Conservation (phyloP, 2,888 invertebrate species). For the Tetramorium bicarinatum region DNA sequence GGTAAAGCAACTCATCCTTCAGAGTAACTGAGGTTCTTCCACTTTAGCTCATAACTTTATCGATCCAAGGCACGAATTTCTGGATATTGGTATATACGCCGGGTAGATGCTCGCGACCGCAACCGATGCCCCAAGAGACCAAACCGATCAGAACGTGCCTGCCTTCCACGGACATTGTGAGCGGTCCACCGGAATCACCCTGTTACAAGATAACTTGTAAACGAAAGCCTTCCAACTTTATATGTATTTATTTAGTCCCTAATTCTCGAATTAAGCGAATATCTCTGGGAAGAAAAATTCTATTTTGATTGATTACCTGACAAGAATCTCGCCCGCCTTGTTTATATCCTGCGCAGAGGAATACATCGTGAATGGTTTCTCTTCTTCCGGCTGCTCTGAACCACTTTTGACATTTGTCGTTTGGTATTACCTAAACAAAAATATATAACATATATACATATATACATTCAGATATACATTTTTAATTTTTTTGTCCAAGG, state of each 20-base stretch:
- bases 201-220: slow-evolving; percentile 69
- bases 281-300: neutral
- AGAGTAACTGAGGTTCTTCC: slow-evolving; percentile 11
- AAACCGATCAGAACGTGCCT: slow-evolving; percentile 95
- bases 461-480: neutral
- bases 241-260: neutral
- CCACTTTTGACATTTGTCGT: slow-evolving; percentile 97
- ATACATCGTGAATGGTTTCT: slow-evolving; percentile 97
- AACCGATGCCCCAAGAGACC: slow-evolving; percentile 97
- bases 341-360: slow-evolving; percentile 97
- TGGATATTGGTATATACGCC: slow-evolving; percentile 97
- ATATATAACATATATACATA: neutral
- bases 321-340: slow-evolving; percentile 91
- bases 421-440: slow-evolving; percentile 90
- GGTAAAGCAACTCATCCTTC: neutral
- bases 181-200: slow-evolving; percentile 93
- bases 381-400: slow-evolving; percentile 95
- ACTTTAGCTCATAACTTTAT: slow-evolving; percentile 91
- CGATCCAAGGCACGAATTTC: slow-evolving; percentile 96
- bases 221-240: neutral
- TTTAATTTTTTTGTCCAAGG: too few species aligned
- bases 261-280: slow-evolving; percentile 8
- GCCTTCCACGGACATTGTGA: slow-evolving; percentile 95
- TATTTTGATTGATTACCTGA: slow-evolving; percentile 85
- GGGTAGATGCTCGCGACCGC: slow-evolving; percentile 95